Conservation (phyloP, 2,888 invertebrate genomes). For the Xanthostigma xanthostigma region DNA sequence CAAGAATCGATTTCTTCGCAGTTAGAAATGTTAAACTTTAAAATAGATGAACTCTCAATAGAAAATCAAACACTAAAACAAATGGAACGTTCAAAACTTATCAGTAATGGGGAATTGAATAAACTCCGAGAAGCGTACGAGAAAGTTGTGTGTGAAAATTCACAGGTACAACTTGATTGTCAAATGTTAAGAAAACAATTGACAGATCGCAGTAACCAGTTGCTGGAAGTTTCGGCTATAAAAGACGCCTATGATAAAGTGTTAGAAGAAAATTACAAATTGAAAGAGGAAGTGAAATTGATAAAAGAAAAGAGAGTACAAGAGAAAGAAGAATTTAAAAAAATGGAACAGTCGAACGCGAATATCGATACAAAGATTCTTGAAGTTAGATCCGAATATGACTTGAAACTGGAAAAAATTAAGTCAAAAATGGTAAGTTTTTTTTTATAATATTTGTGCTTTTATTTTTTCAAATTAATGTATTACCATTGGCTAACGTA, state of each 20-base stretch:
- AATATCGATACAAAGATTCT: slow-evolving; percentile 29
- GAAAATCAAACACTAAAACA: no score
- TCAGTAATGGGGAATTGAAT: slow-evolving; percentile 11
- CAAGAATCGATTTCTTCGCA: no score
- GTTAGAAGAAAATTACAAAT: slow-evolving; percentile 25
- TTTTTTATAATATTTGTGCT: slow-evolving; percentile 8
- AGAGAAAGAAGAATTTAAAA: slow-evolving; percentile 25
- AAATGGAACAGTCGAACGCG: slow-evolving; percentile 18
- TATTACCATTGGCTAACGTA: no score
- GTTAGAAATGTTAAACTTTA: no score
- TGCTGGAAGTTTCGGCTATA: slow-evolving; percentile 16
- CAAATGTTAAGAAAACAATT: slow-evolving; percentile 17
- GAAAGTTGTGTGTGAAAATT: slow-evolving; percentile 20
- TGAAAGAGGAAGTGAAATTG: slow-evolving; percentile 24
- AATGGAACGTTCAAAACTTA: no score
- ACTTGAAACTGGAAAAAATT: slow-evolving; percentile 60
- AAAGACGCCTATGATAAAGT: slow-evolving; percentile 27
- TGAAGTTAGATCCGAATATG: slow-evolving; percentile 49
- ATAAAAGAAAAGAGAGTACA: slow-evolving; percentile 24
- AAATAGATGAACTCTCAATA: no score
- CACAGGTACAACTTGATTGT: slow-evolving; percentile 23
- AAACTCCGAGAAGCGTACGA: slow-evolving; percentile 22
- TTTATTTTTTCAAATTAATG: neutral
- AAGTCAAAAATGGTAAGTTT: slow-evolving; percentile 68
- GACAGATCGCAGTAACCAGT: slow-evolving; percentile 18